A percentile compares a stretch with the other conserved stretches of the same genome.
Conservation (phyloP, 1,140 invertebrate genomes). For the Saccostrea glomerata region DNA sequence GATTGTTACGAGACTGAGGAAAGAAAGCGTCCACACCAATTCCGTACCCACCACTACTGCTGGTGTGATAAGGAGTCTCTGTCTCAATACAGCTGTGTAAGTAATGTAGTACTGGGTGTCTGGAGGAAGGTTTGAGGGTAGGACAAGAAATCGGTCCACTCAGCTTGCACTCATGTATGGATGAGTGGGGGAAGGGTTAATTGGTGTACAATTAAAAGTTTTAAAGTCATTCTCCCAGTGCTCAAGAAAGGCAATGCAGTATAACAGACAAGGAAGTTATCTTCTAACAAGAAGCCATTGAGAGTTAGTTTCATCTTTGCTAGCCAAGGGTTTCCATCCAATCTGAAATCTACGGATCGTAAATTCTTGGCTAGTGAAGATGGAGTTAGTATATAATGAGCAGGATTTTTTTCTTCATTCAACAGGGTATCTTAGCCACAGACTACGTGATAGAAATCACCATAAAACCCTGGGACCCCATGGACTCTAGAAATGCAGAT, state of each 20-base stretch:
- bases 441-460: slow-evolving; percentile 69
- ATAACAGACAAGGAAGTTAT: no score
- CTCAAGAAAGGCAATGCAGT: no score
- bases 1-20: slow-evolving; percentile 47
- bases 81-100: slow-evolving; percentile 64
- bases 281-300: no score
- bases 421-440: slow-evolving; percentile 56
- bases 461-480: slow-evolving; percentile 68
- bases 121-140: not conserved
- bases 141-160: not conserved
- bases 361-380: no score
- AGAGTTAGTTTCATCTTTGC: no score
- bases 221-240: no score
- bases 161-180: no score
- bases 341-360: no score
- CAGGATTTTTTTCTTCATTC: not conserved
- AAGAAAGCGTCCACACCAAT: slow-evolving; percentile 59
- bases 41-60: slow-evolving; percentile 62
- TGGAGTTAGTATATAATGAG: no score
- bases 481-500: slow-evolving; percentile 58
- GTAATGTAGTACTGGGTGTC: slow-evolving; percentile 15
- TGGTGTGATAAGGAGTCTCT: slow-evolving; percentile 73
- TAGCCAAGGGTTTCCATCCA: no score
- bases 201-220: no score
- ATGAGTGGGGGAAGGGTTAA: no score